A percentile compares a stretch with the other conserved stretches of the same genome.
Conservation (phyloP, 2,113 vertebrate genomes). For the Pollimyrus isidori region DNA sequence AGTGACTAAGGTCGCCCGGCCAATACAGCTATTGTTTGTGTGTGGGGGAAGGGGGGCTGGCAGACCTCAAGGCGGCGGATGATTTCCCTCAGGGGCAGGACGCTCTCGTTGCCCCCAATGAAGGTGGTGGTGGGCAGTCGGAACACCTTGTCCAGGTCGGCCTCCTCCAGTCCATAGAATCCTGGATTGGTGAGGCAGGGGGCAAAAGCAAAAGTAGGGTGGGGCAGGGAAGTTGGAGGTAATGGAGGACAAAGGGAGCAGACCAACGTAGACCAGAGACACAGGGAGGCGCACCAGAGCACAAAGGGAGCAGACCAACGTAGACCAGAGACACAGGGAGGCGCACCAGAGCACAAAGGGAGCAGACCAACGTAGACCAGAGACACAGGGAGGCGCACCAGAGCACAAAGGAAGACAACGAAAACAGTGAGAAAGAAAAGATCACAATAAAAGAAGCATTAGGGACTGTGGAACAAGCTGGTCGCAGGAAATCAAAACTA, state of each 20-base stretch:
- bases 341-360: not conserved
- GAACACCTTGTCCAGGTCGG: slow-evolving; percentile 86
- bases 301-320: slow-evolving; percentile 24
- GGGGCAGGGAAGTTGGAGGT: not conserved
- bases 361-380: slow-evolving; percentile 33
- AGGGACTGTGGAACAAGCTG: not conserved
- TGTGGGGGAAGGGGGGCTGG: not conserved
- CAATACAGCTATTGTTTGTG: not conserved
- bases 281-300: not conserved
- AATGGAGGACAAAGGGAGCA: not conserved
- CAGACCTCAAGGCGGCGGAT: slow-evolving; percentile 81
- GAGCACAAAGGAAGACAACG: slow-evolving; percentile 11
- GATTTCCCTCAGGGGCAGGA: slow-evolving; percentile 80
- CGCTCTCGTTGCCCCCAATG: slow-evolving; percentile 77
- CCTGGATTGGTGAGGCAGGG: slow-evolving; percentile 53
- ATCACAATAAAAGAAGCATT: not conserved
- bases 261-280: slow-evolving; percentile 32
- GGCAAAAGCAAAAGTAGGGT: not conserved
- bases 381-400: slow-evolving; percentile 25
- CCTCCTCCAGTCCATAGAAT: slow-evolving; percentile 78
- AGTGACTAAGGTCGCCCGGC: not conserved
- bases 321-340: slow-evolving; percentile 26
- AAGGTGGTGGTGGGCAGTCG: slow-evolving; percentile 86
- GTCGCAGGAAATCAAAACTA: too few relatives aligned
- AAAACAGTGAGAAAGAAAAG: not conserved